These are phyloP conservation scores for Speoplatyrhinus poulsoni DNA, from an alignment of 2,113 vertebrate genomes.

Conservation along the genomic window DNA sequence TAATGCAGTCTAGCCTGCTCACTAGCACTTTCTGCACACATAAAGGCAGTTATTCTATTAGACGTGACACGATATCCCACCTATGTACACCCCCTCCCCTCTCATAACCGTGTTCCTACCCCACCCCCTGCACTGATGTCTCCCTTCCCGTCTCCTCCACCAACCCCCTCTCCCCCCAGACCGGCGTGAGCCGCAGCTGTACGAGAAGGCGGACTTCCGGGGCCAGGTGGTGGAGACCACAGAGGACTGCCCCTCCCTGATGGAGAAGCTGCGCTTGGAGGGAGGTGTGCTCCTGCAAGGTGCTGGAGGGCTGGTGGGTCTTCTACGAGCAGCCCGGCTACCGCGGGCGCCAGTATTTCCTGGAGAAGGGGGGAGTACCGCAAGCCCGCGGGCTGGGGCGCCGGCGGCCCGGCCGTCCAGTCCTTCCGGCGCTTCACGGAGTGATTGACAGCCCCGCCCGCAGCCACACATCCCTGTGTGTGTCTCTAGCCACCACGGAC, in stretches of 20 bases:
- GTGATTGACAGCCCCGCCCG: slow-evolving; percentile 48
- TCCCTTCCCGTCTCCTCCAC: not conserved
- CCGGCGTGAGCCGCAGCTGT: slow-evolving; percentile 84
- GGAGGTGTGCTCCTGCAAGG: slow-evolving; percentile 89
- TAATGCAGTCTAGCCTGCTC: not conserved
- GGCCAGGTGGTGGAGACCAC: slow-evolving; percentile 86
- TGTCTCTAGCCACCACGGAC: too few species aligned
- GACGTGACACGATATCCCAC: slow-evolving; percentile 29
- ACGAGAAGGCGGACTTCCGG: slow-evolving; percentile 88
- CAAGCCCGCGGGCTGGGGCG: slow-evolving; percentile 89
- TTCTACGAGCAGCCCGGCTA: slow-evolving; percentile 93
- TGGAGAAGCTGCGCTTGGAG: slow-evolving; percentile 85
- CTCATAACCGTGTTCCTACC: not conserved
- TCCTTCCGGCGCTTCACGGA: slow-evolving; percentile 84
- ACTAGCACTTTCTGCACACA: too few species aligned
- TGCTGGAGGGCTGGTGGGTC: slow-evolving; percentile 89
- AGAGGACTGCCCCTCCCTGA: slow-evolving; percentile 88
- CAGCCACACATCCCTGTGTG: too few species aligned
- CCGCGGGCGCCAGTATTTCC: slow-evolving; percentile 88
- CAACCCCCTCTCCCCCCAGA: slow-evolving; percentile 60
- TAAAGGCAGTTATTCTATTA: not conserved
- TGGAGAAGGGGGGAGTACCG: slow-evolving; percentile 92
- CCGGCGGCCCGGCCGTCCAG: slow-evolving; percentile 79
- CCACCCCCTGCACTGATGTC: not conserved
- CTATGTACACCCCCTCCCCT: slow-evolving; percentile 14